phyloP scores from a whole-genome alignment of 2,113 vertebrate species.

The Todiramphus saurophagus region DNA sequence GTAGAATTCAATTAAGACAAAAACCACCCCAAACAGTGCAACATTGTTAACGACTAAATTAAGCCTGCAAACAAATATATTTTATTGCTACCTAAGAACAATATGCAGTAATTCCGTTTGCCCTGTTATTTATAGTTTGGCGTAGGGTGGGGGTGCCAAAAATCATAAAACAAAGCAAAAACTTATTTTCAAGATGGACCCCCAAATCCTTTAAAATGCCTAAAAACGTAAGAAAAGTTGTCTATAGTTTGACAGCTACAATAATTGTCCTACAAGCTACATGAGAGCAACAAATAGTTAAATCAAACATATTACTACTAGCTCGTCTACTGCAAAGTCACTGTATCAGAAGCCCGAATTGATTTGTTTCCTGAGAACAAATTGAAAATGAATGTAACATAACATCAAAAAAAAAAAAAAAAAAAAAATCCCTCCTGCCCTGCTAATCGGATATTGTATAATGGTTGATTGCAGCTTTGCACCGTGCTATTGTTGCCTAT shows the following conservation, averaged over 20 bases:
- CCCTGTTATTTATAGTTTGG: conserved; percentile 64
- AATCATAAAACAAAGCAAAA: conserved; percentile 59
- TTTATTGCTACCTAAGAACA: conserved; percentile 54
- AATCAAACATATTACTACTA: conserved; percentile 78
- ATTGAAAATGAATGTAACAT: conserved; percentile 79
- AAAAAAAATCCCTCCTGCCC: conserved; percentile 55
- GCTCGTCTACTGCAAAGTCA: conserved; percentile 82
- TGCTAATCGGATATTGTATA: conserved; percentile 73
- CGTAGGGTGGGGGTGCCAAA: conserved; percentile 64
- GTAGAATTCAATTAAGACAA: conserved; percentile 72
- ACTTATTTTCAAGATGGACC: conserved; percentile 69
- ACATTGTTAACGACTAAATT: conserved; percentile 62
- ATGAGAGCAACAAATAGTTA: conserved; percentile 78
- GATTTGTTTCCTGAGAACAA: conserved; percentile 80
- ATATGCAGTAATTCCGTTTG: conserved; percentile 38
- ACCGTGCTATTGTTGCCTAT: conserved; percentile 73
- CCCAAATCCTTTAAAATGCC: conserved; percentile 61
- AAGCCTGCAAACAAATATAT: conserved; percentile 65
- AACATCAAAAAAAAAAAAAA: conserved; percentile 61
- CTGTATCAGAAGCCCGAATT: conserved; percentile 82
- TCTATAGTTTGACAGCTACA: conserved; percentile 53
- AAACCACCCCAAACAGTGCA: conserved; percentile 45
- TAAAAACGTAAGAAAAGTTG: conserved; percentile 69
- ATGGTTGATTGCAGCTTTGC: conserved; percentile 83
- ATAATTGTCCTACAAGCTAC: conserved; percentile 56